Conservation (phyloP, 2,113 vertebrate species). For the Gobio gobio region DNA sequence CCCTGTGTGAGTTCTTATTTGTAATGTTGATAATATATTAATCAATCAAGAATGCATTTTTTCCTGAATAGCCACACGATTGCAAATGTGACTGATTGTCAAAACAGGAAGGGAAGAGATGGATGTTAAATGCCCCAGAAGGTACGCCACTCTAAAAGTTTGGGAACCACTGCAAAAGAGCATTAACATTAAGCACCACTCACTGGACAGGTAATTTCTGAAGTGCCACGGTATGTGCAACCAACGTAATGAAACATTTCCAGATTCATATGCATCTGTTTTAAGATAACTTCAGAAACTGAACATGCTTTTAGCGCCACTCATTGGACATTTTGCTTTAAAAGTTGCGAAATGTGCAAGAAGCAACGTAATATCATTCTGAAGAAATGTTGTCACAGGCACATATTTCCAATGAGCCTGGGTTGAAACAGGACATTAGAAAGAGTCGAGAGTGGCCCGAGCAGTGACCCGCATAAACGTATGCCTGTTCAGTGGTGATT, state of each 20-base stretch:
- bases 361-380: background rate
- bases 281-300: background rate
- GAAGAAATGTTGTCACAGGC: background rate
- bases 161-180: background rate
- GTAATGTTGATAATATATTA: too few species aligned
- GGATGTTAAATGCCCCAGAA: too few species aligned
- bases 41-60: too few species aligned
- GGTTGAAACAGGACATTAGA: background rate
- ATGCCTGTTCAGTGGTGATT: slow-evolving; percentile 46
- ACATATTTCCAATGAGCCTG: background rate
- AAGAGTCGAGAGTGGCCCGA: background rate
- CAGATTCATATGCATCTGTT: background rate
- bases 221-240: background rate
- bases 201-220: background rate
- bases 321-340: background rate
- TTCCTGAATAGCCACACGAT: too few species aligned
- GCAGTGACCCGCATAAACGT: slow-evolving; percentile 1
- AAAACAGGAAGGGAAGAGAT: too few species aligned
- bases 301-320: background rate
- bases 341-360: background rate
- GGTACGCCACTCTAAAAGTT: too few species aligned
- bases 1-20: too few species aligned
- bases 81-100: too few species aligned
- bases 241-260: background rate
- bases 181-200: background rate